These are phyloP conservation scores for Apteryx owenii DNA, from an alignment of 2,113 vertebrate genomes.

Conservation along the genomic window DNA sequence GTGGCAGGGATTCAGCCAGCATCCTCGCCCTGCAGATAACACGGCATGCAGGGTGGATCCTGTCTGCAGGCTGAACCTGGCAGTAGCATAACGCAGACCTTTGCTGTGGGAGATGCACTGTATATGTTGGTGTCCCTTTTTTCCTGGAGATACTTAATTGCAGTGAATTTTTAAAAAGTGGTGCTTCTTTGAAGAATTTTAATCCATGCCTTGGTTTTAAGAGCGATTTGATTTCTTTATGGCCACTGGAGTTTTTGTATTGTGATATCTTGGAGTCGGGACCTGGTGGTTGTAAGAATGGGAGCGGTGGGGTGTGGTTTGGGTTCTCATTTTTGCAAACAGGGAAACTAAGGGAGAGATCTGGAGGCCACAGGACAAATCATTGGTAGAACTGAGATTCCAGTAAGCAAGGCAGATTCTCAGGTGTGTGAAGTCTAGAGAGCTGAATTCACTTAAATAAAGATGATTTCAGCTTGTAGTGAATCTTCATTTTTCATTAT, in stretches of 20 bases:
- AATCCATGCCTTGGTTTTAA: not conserved
- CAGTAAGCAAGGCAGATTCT: not conserved
- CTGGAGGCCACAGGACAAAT: not conserved
- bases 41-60: fast-evolving
- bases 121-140: not conserved
- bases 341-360: not conserved
- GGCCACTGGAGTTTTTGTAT: not conserved
- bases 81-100: not conserved
- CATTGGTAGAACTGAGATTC: not conserved
- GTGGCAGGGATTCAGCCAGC: not conserved
- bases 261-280: not conserved
- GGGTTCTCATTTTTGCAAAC: not conserved
- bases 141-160: not conserved
- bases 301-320: not conserved
- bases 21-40: not conserved
- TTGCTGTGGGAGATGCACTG: not conserved
- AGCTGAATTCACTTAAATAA: not conserved
- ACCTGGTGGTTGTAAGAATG: not conserved
- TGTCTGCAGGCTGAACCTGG: not conserved
- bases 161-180: not conserved
- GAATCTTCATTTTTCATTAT: not conserved
- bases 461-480: not conserved
- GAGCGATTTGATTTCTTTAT: not conserved
- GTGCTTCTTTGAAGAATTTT: not conserved
- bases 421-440: not conserved